Percentiles rank a stretch among this genome's conserved stretches.
Conservation (phyloP, 2,888 invertebrate species). For the Spisula subtruncata region DNA sequence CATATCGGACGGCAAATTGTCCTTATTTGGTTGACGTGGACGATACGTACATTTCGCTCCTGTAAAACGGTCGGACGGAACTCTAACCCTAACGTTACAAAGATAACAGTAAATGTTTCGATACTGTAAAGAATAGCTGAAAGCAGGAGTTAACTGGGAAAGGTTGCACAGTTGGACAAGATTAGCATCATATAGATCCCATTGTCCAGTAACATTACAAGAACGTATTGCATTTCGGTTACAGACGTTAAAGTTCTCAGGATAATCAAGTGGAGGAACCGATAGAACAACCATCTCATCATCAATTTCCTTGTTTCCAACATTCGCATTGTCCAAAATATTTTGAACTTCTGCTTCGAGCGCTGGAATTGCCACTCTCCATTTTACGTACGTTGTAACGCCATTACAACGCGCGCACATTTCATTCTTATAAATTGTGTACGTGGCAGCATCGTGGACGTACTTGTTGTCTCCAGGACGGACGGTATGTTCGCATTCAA, state of each 20-base stretch:
- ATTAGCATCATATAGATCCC: not conserved
- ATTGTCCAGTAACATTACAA: not conserved
- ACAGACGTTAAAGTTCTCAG: not conserved
- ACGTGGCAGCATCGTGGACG: not conserved
- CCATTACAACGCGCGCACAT: not conserved
- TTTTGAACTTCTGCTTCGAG: not conserved
- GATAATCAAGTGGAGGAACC: not conserved
- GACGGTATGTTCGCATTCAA: not conserved
- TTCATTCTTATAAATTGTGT: conserved; percentile 17
- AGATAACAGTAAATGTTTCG: not conserved
- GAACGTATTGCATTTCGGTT: not conserved
- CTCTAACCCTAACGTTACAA: too few species aligned
- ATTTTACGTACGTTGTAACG: conserved; percentile 4
- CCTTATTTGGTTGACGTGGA: too few species aligned
- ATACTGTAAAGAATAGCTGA: not conserved
- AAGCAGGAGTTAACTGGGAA: not conserved
- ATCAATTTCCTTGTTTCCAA: not conserved
- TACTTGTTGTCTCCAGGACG: not conserved
- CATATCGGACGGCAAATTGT: too few species aligned
- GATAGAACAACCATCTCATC: not conserved
- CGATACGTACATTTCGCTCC: conserved; percentile 47
- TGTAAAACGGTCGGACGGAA: conserved; percentile 13
- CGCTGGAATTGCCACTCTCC: conserved; percentile 32
- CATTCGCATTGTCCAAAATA: not conserved
- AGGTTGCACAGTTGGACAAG: not conserved